Conservation (phyloP, 2,888 invertebrate genomes). For the Melanophora roralis region DNA sequence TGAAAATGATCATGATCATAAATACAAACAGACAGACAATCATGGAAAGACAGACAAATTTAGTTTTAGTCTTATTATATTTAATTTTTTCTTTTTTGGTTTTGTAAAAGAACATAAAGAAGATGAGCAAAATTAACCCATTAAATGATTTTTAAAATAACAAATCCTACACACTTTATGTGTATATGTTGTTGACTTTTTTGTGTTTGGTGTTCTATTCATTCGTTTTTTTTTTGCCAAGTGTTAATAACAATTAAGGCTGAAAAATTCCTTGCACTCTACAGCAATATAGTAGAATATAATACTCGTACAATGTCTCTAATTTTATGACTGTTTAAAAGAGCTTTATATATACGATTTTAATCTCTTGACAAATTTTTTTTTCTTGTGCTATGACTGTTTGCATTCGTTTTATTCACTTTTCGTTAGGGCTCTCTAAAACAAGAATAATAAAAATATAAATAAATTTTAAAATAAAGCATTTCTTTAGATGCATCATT, state of each 20-base stretch:
- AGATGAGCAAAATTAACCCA: conserved; percentile 59
- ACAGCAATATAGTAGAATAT: conserved; percentile 46
- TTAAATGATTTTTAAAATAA: conserved; percentile 46
- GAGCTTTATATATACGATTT: conserved; percentile 58
- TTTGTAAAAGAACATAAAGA: conserved; percentile 42
- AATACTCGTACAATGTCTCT: conserved; percentile 60
- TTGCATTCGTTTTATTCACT: conserved; percentile 33
- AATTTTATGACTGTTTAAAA: conserved; percentile 60
- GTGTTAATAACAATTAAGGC: conserved; percentile 64
- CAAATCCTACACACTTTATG: conserved; percentile 30
- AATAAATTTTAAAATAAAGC: conserved; percentile 70
- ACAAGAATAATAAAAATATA: conserved; percentile 63
- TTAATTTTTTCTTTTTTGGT: background rate
- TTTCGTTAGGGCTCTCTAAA: conserved; percentile 44
- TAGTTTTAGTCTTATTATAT: background rate
- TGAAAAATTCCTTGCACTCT: conserved; percentile 66
- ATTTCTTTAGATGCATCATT: conserved; percentile 76
- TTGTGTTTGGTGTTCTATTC: background rate
- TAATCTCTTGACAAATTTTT: conserved; percentile 62
- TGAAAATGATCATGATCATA: conserved; percentile 60
- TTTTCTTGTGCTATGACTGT: conserved; percentile 14
- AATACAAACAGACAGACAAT: conserved; percentile 21
- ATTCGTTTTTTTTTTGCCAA: conserved; percentile 37
- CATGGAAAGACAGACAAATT: background rate
- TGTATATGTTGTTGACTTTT: background rate